phyloP scores from a whole-genome alignment of 2,797 vertebrate species.

The Echiichthys vipera region DNA sequence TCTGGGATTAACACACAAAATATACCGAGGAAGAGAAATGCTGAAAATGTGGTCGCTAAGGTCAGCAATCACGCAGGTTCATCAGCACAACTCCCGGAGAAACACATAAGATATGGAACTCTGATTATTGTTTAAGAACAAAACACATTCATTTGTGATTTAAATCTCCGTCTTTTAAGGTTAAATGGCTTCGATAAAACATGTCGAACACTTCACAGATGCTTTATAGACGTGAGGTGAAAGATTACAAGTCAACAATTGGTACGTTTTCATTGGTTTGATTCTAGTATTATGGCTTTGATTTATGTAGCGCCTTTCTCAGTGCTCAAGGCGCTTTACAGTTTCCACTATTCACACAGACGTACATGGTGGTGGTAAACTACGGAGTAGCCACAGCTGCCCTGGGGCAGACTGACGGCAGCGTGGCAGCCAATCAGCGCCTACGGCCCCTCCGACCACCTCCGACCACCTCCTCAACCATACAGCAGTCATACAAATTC shows the following conservation, averaged over 20 bases:
- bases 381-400: too few relatives aligned
- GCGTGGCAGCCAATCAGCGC: too few relatives aligned
- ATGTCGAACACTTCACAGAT: neutral
- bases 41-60: neutral
- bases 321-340: too few relatives aligned
- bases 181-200: neutral
- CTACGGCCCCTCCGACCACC: too few relatives aligned
- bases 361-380: too few relatives aligned
- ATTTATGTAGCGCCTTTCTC: too few relatives aligned
- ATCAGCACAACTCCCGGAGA: neutral
- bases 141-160: conserved; percentile 2
- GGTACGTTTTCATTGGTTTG: neutral
- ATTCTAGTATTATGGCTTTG: too few relatives aligned
- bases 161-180: conserved; percentile 1
- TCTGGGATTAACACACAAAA: neutral
- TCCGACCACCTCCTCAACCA: too few relatives aligned
- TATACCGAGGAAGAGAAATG: neutral
- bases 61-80: neutral
- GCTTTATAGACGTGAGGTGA: neutral
- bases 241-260: neutral
- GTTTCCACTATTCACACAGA: too few relatives aligned
- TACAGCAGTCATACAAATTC: too few relatives aligned
- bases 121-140: neutral
- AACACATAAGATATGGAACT: neutral
- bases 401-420: too few relatives aligned